Base-by-base conservation (phyloP, 2,888 invertebrate genomes). In the Patella caerulea region DNA sequence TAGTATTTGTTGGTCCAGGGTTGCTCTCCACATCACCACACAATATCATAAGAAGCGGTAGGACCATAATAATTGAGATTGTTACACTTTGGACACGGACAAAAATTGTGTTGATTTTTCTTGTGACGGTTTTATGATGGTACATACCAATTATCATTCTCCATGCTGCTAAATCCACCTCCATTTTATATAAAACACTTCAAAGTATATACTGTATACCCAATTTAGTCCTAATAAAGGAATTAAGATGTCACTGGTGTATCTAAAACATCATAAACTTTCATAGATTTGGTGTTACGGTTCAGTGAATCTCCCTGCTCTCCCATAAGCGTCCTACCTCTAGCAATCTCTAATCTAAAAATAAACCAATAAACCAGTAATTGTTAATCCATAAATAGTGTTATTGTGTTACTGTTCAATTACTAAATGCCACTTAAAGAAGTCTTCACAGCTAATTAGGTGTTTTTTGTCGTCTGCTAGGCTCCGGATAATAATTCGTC, bases 121-220 rank as follows among this genome's bases (percentile, higher is more conserved):
- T 59, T 59, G 59, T 19, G 19, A 59, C 7, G 14, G 11, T 59
- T 59, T 14, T 59, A 59, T 59, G 59, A 24, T 59, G 17, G 59
- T 59, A 59, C 59, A 59, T 59, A 59, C 14, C 17, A 59, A 59
- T 59, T n/a, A 59, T 59, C 59, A 59, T 7, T 59, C 59, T 59
- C 59, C 59, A 59, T 1, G 15, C 15, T 59, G 17, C 59, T 59
- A 59, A 17, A 7, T 59, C 59, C n/a, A 59, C 59, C 19, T 19
- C 59, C 59, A 59, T 59, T 7, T 1, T 59, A 17, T 15, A 14
- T 7, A n/a, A 59, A 15, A n/a, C 14, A 17, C n/a, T 17, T n/a
- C n/a, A 9, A 1, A 7, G 7, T 59, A 19, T 59, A 24, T 24
- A 24, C 24, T 24, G 34, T 34, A 34, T 34, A 34, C 2, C 34